These are phyloP conservation scores for Motacilla tschutschensis DNA, from an alignment of 2,113 vertebrate genomes.

Conservation along the genomic window DNA sequence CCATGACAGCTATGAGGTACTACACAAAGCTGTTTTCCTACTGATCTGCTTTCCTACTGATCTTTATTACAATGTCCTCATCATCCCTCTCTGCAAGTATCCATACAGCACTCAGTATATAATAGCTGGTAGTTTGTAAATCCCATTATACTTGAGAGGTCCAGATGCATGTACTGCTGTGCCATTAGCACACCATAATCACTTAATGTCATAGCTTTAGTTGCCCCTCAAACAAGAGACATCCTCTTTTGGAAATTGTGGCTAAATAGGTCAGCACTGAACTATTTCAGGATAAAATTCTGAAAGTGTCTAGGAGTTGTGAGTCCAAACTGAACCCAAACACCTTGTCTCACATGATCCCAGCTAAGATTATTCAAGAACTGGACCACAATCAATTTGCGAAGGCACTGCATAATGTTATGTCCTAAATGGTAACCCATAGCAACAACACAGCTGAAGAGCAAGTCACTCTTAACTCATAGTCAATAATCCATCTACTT, in stretches of 20 bases:
- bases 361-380: not conserved
- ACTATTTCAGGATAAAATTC: not conserved
- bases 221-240: not conserved
- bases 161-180: not conserved
- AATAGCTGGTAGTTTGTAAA: not conserved
- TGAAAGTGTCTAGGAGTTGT: accelerated
- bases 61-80: not conserved
- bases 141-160: not conserved
- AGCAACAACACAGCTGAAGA: not conserved
- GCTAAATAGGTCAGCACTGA: not conserved
- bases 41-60: not conserved
- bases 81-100: not conserved
- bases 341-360: not conserved
- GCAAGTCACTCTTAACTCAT: not conserved
- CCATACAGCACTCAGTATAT: not conserved
- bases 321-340: not conserved
- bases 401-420: not conserved
- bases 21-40: not conserved
- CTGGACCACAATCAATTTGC: not conserved
- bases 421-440: not conserved
- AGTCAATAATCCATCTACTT: not conserved
- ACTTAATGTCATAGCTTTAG: not conserved
- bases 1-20: accelerated
- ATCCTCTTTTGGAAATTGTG: not conserved
- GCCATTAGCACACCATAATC: not conserved